Percentiles rank a stretch among this genome's conserved stretches.
Conservation (phyloP, 35 echinoderm and acorn worm species). For the Ptychodera flava region DNA sequence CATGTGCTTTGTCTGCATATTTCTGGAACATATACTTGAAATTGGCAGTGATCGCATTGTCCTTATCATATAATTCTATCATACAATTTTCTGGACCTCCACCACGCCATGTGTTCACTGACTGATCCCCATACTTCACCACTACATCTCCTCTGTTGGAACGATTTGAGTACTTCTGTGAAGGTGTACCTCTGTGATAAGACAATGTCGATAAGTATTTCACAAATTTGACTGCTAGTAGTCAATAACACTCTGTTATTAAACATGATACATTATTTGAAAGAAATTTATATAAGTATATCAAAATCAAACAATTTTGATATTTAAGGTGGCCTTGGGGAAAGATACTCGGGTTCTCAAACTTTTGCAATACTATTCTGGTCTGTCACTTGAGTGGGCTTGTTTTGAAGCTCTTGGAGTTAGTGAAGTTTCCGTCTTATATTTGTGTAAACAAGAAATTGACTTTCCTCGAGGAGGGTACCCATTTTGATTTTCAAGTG, state of each 20-base stretch:
- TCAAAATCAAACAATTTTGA: background rate
- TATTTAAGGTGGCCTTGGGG: conserved; percentile 31
- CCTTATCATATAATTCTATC: conserved; percentile 18
- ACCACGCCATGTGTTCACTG: conserved; percentile 44
- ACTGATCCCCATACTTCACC: conserved; percentile 37
- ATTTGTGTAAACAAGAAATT: no score
- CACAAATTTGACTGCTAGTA: background rate
- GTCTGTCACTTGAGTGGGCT: no score
- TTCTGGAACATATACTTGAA: conserved; percentile 98
- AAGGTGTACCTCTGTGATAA: conserved; percentile 57
- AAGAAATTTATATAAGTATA: background rate
- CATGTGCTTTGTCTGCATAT: conserved; percentile 70
- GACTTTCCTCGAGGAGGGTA: no score
- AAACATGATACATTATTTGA: background rate
- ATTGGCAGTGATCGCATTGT: conserved; percentile 43
- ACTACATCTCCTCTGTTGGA: conserved; percentile 65
- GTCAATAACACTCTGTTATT: background rate
- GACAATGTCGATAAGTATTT: background rate
- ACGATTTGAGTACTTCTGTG: conserved; percentile 75
- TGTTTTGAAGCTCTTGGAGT: no score
- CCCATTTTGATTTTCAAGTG: no score
- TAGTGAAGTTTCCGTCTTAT: background rate
- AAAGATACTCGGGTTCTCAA: conserved; percentile 2
- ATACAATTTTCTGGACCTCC: conserved; percentile 32
- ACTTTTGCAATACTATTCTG: no score